Base-by-base conservation (phyloP, 2,888 invertebrate genomes). In the Dicranocentrus wangi region DNA sequence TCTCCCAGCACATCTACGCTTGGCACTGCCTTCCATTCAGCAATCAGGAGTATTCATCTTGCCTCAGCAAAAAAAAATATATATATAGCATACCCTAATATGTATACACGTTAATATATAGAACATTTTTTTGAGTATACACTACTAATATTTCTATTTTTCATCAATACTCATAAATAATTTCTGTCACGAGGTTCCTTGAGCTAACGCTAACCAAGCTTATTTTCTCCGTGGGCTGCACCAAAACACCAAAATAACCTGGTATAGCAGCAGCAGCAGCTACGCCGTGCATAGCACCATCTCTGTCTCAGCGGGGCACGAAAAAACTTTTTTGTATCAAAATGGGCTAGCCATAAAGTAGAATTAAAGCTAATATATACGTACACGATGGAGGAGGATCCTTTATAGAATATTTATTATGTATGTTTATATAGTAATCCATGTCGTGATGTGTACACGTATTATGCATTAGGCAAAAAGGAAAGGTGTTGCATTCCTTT, bases 81-180 rank as follows among this genome's bases (percentile, higher is more conserved):
- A n/a, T n/a, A n/a, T n/a, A n/a, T n/a, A n/a, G n/a, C n/a, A n/a
- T n/a, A n/a, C n/a, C n/a, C n/a, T n/a, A n/a, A n/a, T n/a, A n/a
- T n/a, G n/a, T n/a, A 63, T 32, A 55, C 10, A 63, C 13, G 17
- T 3, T 8, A 3, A 51, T 19, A 15, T 10, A 23, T 23, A 23
- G 2, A 55, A 19, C 10, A 25, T 55, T 55, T 25, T 23, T 25
- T 55, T 1, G 5, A 21, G 25, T 13, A 15, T 55, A 55, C 15
- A 1, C 25, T 13, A 15, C 32, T 15, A 60, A 39, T 63, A 27
- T 66, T 43, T 66, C 5, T 66, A 47, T 69, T 69, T 69, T 69
- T 55, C 60, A 70, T 70, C 60, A 25, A 70, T 60, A 15, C 70
- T 60, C 70, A 60, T 70, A 70, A 70, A 70, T 70, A 70, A 70